Conservation (phyloP, 1,140 invertebrate genomes). For the Drosophila bocki region DNA sequence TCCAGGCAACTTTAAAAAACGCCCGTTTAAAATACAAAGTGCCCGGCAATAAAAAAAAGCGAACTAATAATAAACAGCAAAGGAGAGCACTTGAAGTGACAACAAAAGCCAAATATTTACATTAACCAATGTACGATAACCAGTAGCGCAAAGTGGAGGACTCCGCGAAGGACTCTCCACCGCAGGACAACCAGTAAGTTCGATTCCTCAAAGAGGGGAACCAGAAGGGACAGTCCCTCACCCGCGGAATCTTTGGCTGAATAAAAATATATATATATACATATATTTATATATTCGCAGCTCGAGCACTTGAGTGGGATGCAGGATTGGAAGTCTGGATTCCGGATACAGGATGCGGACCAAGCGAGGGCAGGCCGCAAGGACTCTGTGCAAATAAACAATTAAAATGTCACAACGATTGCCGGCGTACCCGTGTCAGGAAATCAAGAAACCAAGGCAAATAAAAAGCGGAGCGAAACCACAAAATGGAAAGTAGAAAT, state of each 20-base stretch:
- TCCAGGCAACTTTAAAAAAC: conserved; percentile 20
- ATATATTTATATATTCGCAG: conserved; percentile 40
- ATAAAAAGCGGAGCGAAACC: conserved; percentile 43
- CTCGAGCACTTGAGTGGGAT: conserved; percentile 57
- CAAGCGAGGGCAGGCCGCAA: conserved; percentile 53
- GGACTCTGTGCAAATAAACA: conserved; percentile 80
- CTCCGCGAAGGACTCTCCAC: conserved; percentile 46
- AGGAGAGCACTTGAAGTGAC: conserved; percentile 73
- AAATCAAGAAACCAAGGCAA: conserved; percentile 73
- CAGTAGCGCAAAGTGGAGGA: conserved; percentile 37
- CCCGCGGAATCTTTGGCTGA: conserved; percentile 69
- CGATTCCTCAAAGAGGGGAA: conserved; percentile 34
- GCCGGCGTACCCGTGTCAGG: conserved; percentile 77
- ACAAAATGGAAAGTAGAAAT: conserved; percentile 62
- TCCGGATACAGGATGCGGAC: conserved; percentile 35
- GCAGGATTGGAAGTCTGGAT: conserved; percentile 22
- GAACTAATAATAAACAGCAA: conserved; percentile 61
- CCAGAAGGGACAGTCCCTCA: conserved; percentile 1
- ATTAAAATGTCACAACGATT: conserved; percentile 85
- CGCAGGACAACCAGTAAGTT: conserved; percentile 22
- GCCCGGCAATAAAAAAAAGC: conserved; percentile 11
- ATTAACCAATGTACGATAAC: conserved; percentile 55
- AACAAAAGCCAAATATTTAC: conserved; percentile 79
- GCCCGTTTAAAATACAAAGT: conserved; percentile 5
- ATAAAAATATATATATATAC: conserved; percentile 59